A percentile compares a stretch with the other conserved stretches of the same genome.
Evolutionary conservation across 2,113 vertebrate species (phyloP).

Genomic region (Abramis brama): DNA sequence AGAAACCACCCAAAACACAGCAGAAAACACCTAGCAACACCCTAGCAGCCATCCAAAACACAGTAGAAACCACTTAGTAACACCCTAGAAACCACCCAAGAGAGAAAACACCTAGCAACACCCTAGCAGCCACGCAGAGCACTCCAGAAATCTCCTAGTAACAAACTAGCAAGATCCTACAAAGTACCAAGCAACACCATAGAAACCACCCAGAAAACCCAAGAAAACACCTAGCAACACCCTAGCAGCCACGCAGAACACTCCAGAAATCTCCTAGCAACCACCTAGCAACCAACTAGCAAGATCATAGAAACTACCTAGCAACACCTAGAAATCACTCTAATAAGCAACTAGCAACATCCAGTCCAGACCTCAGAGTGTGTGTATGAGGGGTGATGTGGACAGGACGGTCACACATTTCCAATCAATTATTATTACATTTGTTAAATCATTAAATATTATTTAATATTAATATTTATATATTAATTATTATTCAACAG

Average conservation of each 20-base stretch:
- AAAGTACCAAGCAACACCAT: too few relatives aligned
- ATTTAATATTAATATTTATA: too few relatives aligned
- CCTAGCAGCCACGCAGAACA: too few relatives aligned
- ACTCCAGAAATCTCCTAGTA: too few relatives aligned
- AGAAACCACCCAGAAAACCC: not conserved
- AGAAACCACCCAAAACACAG: not conserved
- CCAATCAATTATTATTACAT: not conserved
- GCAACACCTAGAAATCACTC: not conserved
- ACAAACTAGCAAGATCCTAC: too few relatives aligned
- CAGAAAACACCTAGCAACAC: not conserved
- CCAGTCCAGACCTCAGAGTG: not conserved
- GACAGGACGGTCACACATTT: not conserved
- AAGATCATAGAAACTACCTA: not conserved
- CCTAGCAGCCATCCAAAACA: not conserved
- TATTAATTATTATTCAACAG: not conserved
- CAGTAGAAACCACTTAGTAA: not conserved
- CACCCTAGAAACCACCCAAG: not conserved
- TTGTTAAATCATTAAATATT: not conserved
- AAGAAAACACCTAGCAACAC: too few relatives aligned
- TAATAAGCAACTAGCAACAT: not conserved
- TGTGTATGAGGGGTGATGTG: too few relatives aligned
- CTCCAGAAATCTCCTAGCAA: too few relatives aligned
- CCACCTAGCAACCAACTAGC: too few relatives aligned
- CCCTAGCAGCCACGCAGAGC: not conserved
- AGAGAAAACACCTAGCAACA: not conserved